These are phyloP conservation scores for Anagyrus pseudococci DNA, from an alignment of 2,888 invertebrate genomes.

Conservation along the genomic window DNA sequence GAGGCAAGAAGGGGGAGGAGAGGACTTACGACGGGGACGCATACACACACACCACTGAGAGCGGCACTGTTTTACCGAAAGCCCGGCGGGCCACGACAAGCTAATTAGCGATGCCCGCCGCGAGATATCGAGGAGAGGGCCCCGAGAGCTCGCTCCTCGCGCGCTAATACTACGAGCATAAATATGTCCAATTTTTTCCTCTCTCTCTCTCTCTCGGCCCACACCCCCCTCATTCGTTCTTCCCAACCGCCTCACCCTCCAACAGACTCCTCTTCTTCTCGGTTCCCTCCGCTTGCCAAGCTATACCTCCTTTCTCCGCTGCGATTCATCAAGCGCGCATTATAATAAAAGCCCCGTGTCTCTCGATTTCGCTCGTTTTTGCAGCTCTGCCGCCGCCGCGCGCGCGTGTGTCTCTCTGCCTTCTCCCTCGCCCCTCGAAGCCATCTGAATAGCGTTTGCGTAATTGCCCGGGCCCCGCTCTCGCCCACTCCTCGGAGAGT, in stretches of 20 bases:
- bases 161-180: slow-evolving; percentile 60
- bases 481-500: too few relatives aligned
- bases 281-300: not conserved
- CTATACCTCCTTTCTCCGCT: not conserved
- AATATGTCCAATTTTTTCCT: slow-evolving; percentile 39
- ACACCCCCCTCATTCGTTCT: not conserved
- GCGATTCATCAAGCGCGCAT: too few relatives aligned
- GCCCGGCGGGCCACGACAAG: slow-evolving; percentile 53
- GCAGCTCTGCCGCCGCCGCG: too few relatives aligned
- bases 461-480: slow-evolving; percentile 37
- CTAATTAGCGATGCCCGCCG: slow-evolving; percentile 62
- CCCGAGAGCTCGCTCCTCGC: slow-evolving; percentile 40
- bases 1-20: slow-evolving; percentile 39
- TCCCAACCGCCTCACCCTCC: too few relatives aligned
- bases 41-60: slow-evolving; percentile 41
- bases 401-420: not conserved
- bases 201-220: not conserved
- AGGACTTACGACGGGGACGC: slow-evolving; percentile 52
- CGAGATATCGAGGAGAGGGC: too few relatives aligned
- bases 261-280: too few relatives aligned
- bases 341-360: not conserved
- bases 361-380: too few relatives aligned
- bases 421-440: not conserved
- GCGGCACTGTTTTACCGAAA: slow-evolving; percentile 61
- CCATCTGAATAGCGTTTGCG: slow-evolving; percentile 36